A percentile compares a stretch with the other conserved stretches of the same genome.
phyloP scores from a whole-genome alignment of 2,113 vertebrate species.

The Plestiodon gilberti region DNA sequence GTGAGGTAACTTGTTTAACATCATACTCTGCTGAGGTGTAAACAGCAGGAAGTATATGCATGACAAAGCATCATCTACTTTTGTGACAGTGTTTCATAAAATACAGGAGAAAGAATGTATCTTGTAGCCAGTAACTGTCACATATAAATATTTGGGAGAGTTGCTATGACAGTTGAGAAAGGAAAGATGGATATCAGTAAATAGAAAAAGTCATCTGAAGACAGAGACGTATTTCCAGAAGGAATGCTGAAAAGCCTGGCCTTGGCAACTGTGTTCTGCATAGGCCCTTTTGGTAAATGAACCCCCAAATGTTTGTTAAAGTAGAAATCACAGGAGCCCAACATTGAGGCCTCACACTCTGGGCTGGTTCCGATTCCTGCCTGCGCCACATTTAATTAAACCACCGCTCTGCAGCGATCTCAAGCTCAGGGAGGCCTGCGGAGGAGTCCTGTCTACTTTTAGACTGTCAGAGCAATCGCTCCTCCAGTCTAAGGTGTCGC shows the following conservation, averaged over 20 bases:
- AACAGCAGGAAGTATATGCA: slow-evolving; percentile 71
- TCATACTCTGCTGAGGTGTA: slow-evolving; percentile 71
- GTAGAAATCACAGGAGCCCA: not conserved
- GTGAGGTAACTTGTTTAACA: slow-evolving; percentile 77
- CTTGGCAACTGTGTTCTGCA: slow-evolving; percentile 38
- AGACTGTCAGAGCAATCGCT: too few relatives aligned
- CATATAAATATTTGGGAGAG: slow-evolving; percentile 83
- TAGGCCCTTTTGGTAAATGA: slow-evolving; percentile 36
- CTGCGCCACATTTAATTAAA: not conserved
- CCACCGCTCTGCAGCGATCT: too few relatives aligned
- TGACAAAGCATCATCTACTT: slow-evolving; percentile 77
- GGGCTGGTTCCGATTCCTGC: not conserved
- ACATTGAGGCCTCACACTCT: not conserved
- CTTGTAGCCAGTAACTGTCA: slow-evolving; percentile 73
- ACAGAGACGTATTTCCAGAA: slow-evolving; percentile 77
- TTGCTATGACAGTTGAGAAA: slow-evolving; percentile 82
- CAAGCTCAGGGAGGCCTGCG: too few relatives aligned
- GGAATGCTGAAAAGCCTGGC: slow-evolving; percentile 47
- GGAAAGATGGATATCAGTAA: slow-evolving; percentile 72
- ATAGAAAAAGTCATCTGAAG: slow-evolving; percentile 74
- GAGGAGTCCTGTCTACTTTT: too few relatives aligned
- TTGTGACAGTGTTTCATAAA: slow-evolving; percentile 72
- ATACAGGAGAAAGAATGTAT: slow-evolving; percentile 66
- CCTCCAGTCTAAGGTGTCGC: too few relatives aligned
- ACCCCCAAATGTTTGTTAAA: not conserved